These are phyloP conservation scores for Phortica variegata DNA, from an alignment of 1,140 invertebrate species.

Conservation along the genomic window DNA sequence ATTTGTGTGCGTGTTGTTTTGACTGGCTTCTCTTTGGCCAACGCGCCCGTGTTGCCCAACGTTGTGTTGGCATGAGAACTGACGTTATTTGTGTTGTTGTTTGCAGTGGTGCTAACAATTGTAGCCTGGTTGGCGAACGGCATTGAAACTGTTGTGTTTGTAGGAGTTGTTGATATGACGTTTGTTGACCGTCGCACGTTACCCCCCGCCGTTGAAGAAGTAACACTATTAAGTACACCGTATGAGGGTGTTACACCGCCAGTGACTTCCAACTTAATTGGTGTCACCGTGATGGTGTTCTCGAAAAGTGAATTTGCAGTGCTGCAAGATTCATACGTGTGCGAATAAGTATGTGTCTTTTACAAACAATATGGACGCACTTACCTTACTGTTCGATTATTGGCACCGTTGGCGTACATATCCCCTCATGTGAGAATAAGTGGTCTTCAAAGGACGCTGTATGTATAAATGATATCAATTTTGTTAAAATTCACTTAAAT, in stretches of 20 bases:
- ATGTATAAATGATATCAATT: background rate
- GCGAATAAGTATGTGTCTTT: slow-evolving; percentile 3
- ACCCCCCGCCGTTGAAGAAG: slow-evolving; percentile 7
- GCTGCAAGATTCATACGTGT: slow-evolving; percentile 11
- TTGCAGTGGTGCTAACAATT: slow-evolving; percentile 17
- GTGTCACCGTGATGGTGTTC: slow-evolving; percentile 44
- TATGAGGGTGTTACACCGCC: slow-evolving; percentile 13
- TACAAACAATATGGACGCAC: slow-evolving; percentile 21
- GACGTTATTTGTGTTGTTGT: slow-evolving; percentile 2
- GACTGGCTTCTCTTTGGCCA: slow-evolving; percentile 28
- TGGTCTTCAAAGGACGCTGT: background rate
- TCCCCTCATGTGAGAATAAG: background rate
- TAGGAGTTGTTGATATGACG: slow-evolving; percentile 10
- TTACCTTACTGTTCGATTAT: slow-evolving; percentile 12
- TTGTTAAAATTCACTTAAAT: slow-evolving; percentile 17
- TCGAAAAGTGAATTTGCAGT: slow-evolving; percentile 40
- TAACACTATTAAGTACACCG: background rate
- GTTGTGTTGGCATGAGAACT: background rate
- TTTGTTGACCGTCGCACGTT: slow-evolving; percentile 19
- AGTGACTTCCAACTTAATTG: slow-evolving; percentile 37
- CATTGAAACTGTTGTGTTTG: slow-evolving; percentile 28
- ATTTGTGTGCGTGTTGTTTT: slow-evolving; percentile 28
- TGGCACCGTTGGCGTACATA: background rate
- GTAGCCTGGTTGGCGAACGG: slow-evolving; percentile 20
- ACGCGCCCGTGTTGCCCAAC: background rate